Base-by-base conservation (phyloP, 1,140 invertebrate species). In the Penaeus indicus region DNA sequence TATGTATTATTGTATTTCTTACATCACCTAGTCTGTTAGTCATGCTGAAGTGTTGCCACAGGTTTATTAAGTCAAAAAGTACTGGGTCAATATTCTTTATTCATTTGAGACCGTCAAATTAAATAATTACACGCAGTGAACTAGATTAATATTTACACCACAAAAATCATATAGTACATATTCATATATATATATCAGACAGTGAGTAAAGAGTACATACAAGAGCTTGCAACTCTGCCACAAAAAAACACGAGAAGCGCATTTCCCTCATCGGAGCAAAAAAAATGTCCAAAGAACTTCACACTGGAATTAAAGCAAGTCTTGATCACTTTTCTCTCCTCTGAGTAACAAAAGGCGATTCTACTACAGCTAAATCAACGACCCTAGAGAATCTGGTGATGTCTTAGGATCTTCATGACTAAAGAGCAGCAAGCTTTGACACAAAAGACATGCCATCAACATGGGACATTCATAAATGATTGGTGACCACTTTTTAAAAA, bases 61-160 rank as follows among this genome's bases (percentile, higher is more conserved):
- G 54, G 54, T 54, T 54, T 16, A 54, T 54, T 54, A 54, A 54
- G 8, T 54, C 54, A 54, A 54, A 54, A 16, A 54, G 16, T 54
- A 54, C 54, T 54, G 54, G 54, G 54, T 54, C 54, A 54, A 54
- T 54, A 54, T 54, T 54, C 54, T 54, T 54, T 54, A 54, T 54
- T 54, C 54, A 54, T 54, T 75, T 75, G 72, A 75, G 72, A n/a
- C 78, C 47, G 78, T 80, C 78, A 80, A 80, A 80, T 80, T 80
- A 80, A 80, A 80, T 80, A 80, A 80, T 80, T 80, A 80, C 78
- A 80, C 78, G 32, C 78, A 80, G 25, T 32, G n/a, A 80, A 42
- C 47, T 42, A 42, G 38, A 72, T 72, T 80, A 80, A 80, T 80
- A 80, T 80, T 54, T 80, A 80, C 78, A 80, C 78, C 78, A 80